Percentiles rank a stretch among this genome's conserved stretches.
Conservation (phyloP, 1,140 invertebrate species). For the Cylas formicarius region DNA sequence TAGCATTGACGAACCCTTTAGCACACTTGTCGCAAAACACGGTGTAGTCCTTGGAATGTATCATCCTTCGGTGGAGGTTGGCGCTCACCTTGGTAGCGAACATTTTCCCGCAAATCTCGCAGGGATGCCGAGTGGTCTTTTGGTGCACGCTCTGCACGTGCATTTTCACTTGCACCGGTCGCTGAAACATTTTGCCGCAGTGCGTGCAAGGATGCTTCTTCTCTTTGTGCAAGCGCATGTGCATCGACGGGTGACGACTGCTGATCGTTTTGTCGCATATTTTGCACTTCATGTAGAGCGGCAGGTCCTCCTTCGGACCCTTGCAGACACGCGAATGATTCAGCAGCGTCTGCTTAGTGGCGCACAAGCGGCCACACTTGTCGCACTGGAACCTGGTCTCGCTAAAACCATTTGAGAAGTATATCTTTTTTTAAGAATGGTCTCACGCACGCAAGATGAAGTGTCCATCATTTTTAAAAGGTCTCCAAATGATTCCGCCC, state of each 20-base stretch:
- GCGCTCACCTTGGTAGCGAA: slow-evolving; percentile 62
- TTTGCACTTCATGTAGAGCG: slow-evolving; percentile 7
- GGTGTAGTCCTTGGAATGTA: slow-evolving; percentile 46
- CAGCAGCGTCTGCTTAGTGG: not conserved
- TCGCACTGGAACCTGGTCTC: too few relatives aligned
- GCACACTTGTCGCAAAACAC: slow-evolving; percentile 28
- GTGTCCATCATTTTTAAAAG: too few relatives aligned
- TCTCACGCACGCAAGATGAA: too few relatives aligned
- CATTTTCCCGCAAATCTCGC: slow-evolving; percentile 44
- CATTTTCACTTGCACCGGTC: slow-evolving; percentile 21
- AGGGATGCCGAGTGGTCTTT: slow-evolving; percentile 28
- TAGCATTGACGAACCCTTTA: slow-evolving; percentile 25
- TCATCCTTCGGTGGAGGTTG: slow-evolving; percentile 53
- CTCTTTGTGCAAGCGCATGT: slow-evolving; percentile 6
- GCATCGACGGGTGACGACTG: slow-evolving; percentile 4
- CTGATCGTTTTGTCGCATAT: slow-evolving; percentile 10
- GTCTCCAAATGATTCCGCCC: too few relatives aligned
- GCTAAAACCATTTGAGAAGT: too few relatives aligned
- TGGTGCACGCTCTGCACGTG: slow-evolving; percentile 21
- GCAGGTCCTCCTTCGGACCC: too few relatives aligned
- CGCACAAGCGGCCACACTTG: too few relatives aligned
- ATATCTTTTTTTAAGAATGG: too few relatives aligned
- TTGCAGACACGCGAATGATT: slow-evolving; percentile 11
- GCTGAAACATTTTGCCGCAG: slow-evolving; percentile 33
- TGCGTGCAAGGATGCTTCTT: slow-evolving; percentile 13